Conservation (phyloP, 2,113 vertebrate genomes). For the Oreotragus oreotragus region DNA sequence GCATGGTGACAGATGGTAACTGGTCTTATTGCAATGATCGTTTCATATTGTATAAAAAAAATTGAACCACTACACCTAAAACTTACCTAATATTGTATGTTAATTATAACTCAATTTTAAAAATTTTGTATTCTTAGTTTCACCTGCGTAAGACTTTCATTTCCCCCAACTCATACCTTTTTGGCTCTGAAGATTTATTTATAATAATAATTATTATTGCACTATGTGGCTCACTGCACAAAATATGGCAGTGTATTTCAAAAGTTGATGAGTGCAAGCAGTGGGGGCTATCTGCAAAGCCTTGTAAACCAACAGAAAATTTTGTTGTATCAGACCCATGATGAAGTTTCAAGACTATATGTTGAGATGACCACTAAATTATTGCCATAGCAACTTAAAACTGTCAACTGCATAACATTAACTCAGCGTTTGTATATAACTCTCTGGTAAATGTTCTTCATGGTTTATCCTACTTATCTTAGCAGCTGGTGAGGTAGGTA, state of each 20-base stretch:
- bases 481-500: not conserved
- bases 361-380: not conserved
- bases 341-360: not conserved
- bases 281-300: not conserved
- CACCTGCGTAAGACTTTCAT: not conserved
- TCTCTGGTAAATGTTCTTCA: not conserved
- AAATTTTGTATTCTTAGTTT: not conserved
- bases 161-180: not conserved
- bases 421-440: not conserved
- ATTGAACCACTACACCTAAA: not conserved
- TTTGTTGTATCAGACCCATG: not conserved
- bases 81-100: not conserved
- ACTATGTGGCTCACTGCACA: not conserved
- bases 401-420: not conserved
- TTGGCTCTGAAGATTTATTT: not conserved
- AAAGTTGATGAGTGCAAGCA: not conserved
- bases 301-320: not conserved
- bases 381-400: not conserved
- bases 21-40: not conserved
- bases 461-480: not conserved
- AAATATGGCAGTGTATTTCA: not conserved
- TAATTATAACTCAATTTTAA: not conserved
- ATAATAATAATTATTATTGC: not conserved
- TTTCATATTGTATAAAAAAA: not conserved
- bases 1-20: not conserved